These are phyloP conservation scores for Apamea monoglypha DNA, from an alignment of 2,888 invertebrate species.

Conservation along the genomic window DNA sequence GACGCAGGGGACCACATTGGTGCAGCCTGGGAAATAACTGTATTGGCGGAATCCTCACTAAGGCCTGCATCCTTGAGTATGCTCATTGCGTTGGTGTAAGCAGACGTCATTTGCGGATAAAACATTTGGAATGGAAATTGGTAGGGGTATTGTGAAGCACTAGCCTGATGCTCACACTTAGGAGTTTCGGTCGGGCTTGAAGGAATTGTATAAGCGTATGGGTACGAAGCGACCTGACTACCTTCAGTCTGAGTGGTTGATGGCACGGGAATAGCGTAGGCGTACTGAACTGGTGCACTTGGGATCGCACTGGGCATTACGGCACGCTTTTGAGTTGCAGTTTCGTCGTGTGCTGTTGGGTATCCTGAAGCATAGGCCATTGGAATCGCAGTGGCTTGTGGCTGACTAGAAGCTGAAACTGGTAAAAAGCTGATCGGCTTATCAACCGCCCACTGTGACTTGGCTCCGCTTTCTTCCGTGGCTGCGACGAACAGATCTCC, in stretches of 20 bases:
- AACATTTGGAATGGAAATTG: constrained; percentile 78
- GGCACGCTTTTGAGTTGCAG: constrained; percentile 77
- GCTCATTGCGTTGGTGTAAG: constrained; percentile 80
- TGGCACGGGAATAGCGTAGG: constrained; percentile 76
- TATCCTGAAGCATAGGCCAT: constrained; percentile 71
- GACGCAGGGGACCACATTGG: constrained; percentile 79
- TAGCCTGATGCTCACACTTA: constrained; percentile 67
- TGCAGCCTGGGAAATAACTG: constrained; percentile 71
- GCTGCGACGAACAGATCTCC: constrained; percentile 88
- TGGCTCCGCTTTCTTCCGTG: constrained; percentile 83
- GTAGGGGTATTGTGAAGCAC: constrained; percentile 73
- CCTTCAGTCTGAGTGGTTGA: constrained; percentile 67
- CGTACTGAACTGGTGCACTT: constrained; percentile 78
- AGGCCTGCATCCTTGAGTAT: constrained; percentile 77
- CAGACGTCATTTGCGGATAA: constrained; percentile 84
- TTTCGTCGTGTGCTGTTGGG: constrained; percentile 71
- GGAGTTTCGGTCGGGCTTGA: constrained; percentile 69
- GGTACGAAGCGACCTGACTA: constrained; percentile 70
- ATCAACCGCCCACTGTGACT: constrained; percentile 85
- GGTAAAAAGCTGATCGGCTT: constrained; percentile 83
- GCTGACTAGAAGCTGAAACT: constrained; percentile 68
- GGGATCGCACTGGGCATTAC: constrained; percentile 73
- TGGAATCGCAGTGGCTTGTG: constrained; percentile 67
- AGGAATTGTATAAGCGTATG: constrained; percentile 73
- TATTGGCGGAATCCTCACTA: constrained; percentile 74